Conservation (phyloP, 2,888 invertebrate genomes). For the Philopedon plagiatum region DNA sequence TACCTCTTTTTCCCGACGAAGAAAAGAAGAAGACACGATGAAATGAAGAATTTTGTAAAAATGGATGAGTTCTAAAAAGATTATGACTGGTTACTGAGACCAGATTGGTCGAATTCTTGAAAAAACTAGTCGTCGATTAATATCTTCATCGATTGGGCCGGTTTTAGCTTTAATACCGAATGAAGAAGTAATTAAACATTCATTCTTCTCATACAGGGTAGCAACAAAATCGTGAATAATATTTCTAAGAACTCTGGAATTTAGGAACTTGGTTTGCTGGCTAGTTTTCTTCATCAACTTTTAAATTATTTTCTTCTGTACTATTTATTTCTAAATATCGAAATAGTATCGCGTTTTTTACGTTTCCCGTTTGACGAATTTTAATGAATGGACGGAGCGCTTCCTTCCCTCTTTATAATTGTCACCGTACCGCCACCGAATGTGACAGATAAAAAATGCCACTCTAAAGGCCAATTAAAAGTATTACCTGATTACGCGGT, state of each 20-base stretch:
- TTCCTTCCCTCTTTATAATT: too few species aligned
- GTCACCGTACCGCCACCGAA: too few species aligned
- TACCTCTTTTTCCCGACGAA: conserved; percentile 37
- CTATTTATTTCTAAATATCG: too few species aligned
- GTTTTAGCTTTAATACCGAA: background rate
- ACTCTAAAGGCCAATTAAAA: too few species aligned
- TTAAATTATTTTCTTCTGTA: too few species aligned
- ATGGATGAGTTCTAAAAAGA: conserved; percentile 26
- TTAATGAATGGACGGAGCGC: background rate
- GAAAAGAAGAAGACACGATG: conserved; percentile 22
- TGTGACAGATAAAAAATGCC: too few species aligned
- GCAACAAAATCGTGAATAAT: too few species aligned
- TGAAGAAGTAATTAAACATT: background rate
- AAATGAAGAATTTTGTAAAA: conserved; percentile 32
- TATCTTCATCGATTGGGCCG: background rate
- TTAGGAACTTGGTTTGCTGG: too few species aligned
- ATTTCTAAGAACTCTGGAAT: too few species aligned
- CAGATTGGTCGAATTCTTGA: conserved; percentile 16
- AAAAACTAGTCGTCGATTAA: background rate
- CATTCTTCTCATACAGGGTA: background rate
- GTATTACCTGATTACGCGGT: too few species aligned
- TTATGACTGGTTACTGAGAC: background rate
- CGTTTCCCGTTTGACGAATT: background rate
- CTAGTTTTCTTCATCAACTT: too few species aligned
- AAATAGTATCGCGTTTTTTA: too few species aligned